Percentiles rank a stretch among this genome's conserved stretches.
Conservation (phyloP, 2,797 vertebrate species). For the Xiphophorus birchmanni region DNA sequence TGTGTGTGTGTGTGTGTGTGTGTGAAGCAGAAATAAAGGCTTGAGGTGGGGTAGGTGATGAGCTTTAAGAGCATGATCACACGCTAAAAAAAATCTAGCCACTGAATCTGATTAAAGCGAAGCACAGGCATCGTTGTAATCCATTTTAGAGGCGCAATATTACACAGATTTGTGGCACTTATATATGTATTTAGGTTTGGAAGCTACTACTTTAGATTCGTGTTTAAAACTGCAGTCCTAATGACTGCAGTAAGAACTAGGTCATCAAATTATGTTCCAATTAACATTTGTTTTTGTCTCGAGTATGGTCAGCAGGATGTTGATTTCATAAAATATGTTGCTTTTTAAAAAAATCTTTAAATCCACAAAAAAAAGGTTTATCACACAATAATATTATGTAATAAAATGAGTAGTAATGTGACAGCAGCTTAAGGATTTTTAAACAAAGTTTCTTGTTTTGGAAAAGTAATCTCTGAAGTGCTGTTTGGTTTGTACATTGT, state of each 20-base stretch:
- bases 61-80: neutral
- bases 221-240: neutral
- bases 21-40: constrained; percentile 9
- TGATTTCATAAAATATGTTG: neutral
- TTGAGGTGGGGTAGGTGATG: constrained; percentile 45
- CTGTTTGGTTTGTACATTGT: too few species aligned
- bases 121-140: neutral
- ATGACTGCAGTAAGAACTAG: neutral
- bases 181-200: neutral
- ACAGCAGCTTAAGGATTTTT: too few species aligned
- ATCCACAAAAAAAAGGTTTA: neutral
- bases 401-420: too few species aligned
- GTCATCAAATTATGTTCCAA: neutral
- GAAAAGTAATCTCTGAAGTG: neutral
- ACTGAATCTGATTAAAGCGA: constrained; percentile 2
- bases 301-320: too few species aligned
- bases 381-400: too few species aligned
- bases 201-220: neutral
- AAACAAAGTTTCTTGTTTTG: neutral
- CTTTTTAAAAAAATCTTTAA: neutral
- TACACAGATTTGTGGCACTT: neutral
- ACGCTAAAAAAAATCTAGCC: constrained; percentile 8
- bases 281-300: neutral
- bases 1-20: constrained; percentile 23
- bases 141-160: neutral